Base-by-base conservation (phyloP, 2,797 vertebrate genomes). In the Atherinosoma microstoma region DNA sequence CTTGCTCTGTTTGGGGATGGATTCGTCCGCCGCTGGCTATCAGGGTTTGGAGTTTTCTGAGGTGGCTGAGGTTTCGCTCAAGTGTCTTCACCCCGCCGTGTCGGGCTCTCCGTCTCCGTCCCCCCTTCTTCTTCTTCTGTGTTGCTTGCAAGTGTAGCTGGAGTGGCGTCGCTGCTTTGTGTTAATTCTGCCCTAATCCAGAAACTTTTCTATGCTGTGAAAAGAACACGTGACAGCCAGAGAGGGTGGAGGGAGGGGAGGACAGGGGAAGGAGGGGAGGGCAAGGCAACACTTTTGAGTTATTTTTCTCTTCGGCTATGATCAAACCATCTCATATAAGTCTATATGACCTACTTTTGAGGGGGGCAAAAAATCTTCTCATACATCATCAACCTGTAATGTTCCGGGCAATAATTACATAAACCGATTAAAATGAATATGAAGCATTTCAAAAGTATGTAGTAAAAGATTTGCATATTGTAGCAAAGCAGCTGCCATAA, bases 171-270 rank as follows among this genome's bases (percentile, higher is more conserved):
- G 84, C 78, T 66, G 91, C 93, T 94, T 94, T 95, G 94, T 92
- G 91, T 87, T 92, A 94, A 92, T 93, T 93, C 94, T 93, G 87
- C 85, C 83, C 91, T 94, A 94, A 95, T 95, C 94, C 95, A 93
- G 93, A 93, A 95, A 95, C 93, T 94, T 95, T 95, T 95, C 94
- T 93, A 94, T 92, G 89, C 94, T 95, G 93, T 94, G 92, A 95
- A 95, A 93, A 73, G 92, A 90, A 91, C 94, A 95, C 94, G 94
- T 95, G 95, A 95, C 94, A 93, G 76, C 74, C 72, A 83, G 87
- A 89, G 80, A 84, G 76, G 82, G 74, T 34, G 75, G 78, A 60
- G 81, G 78, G 75, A 20, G 42, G 56, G 36, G 59, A 13, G 32
- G 67, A 32, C 61, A 0, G 1, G 56, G 27, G 58, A n/a, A 16